Evolutionary conservation across 2,113 vertebrate genomes (phyloP), one percentile per base, ranked within the genome.

Genomic region (Manacus vitellinus): DNA sequence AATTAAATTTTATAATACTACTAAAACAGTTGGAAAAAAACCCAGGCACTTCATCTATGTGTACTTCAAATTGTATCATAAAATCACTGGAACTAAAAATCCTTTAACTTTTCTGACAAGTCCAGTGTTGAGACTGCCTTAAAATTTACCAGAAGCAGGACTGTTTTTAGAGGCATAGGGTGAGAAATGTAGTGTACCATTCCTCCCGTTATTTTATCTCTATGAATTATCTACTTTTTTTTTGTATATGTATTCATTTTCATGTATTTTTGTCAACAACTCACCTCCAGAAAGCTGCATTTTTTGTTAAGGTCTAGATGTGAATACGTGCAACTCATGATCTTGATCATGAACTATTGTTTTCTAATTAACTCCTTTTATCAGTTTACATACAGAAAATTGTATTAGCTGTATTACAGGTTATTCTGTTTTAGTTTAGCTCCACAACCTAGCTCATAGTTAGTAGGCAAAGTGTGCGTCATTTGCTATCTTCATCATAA

Each of bases 31-130:
- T 78, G 10, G 16, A 12, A 35, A 66, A 39, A 39, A 14, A n/a
- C 0, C 0, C 15, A 58, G n/a, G 1, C 4, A 14, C 8, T 51
- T 65, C 14, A 39, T 78, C 20, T 47, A 14, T 41, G 8, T 33
- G 10, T 51, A n/a, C 11, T 76, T 83, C 14, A 68, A 58, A 52
- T 9, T 63, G 2, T 37, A 17, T 25, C 55, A 7, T 30, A 31
- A 5, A 20, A 30, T 82, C 9, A 33, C 25, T 63, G 22, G 11
- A 22, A 43, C 3, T 68, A 49, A 85, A 59, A 74, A 33, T 23
- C 1, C 74, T 77, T 41, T 46, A 28, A 5, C 6, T 46, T 75
- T 78, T 82, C 28, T 71, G 30, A 78, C 17, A 68, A 56, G 61
- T 68, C 17, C 6, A 54, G 4, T 37, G 11, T 25, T 59, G 30